phyloP scores from a whole-genome alignment of 1,140 invertebrate genomes.

The Cyclina sinensis region DNA sequence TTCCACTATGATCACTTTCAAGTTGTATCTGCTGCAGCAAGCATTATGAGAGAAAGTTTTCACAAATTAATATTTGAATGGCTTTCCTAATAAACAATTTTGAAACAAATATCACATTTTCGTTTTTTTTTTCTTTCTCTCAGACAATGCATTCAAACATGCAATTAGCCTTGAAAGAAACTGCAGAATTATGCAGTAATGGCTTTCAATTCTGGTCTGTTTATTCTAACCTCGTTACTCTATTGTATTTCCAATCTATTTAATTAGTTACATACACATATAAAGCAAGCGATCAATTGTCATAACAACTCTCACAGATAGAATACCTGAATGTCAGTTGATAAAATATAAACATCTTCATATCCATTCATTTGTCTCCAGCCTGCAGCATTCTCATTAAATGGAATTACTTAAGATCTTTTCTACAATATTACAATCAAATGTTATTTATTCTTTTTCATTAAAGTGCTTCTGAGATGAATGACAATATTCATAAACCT shows the following conservation, averaged over 20 bases:
- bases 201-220: too few species aligned
- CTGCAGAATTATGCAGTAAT: not conserved
- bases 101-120: not conserved
- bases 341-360: slow-evolving; percentile 28
- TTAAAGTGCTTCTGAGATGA: too few species aligned
- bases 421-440: too few species aligned
- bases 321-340: not conserved
- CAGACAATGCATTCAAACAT: not conserved
- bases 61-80: too few species aligned
- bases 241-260: not conserved
- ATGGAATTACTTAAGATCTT: too few species aligned
- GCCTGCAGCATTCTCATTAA: too few species aligned
- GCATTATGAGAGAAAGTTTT: too few species aligned
- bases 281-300: not conserved
- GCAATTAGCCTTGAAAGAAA: not conserved
- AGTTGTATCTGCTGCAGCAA: too few species aligned
- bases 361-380: not conserved
- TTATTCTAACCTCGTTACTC: not conserved
- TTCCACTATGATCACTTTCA: not conserved
- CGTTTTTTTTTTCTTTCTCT: too few species aligned
- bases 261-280: slow-evolving; percentile 4
- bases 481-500: too few species aligned
- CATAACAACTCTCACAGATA: not conserved
- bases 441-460: too few species aligned
- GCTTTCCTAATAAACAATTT: not conserved